phyloP scores from a whole-genome alignment of 2,888 invertebrate genomes.

The Abrostola triplasia region DNA sequence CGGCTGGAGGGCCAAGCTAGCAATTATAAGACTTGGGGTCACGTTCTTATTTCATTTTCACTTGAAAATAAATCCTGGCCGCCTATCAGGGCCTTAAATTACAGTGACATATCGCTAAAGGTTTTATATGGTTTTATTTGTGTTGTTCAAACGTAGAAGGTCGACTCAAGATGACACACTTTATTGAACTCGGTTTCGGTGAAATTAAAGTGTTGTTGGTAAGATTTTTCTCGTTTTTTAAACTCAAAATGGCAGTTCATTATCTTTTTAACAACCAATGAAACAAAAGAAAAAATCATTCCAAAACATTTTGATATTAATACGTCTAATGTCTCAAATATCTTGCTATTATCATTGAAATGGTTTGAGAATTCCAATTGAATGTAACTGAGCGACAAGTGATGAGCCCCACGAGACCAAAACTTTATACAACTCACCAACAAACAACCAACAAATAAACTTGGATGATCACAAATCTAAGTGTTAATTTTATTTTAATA shows the following conservation, averaged over 20 bases:
- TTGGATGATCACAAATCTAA: not conserved
- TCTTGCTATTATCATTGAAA: not conserved
- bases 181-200: not conserved
- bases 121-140: slow-evolving; percentile 7
- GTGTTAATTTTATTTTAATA: slow-evolving; percentile 5
- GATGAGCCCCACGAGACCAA: not conserved
- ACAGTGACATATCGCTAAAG: slow-evolving; percentile 10
- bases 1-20: slow-evolving; percentile 17
- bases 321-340: not conserved
- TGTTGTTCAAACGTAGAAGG: not conserved
- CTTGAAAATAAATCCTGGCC: slow-evolving; percentile 37
- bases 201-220: not conserved
- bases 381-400: slow-evolving; percentile 4
- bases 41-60: slow-evolving; percentile 18
- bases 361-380: slow-evolving; percentile 1
- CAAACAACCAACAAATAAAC: slow-evolving; percentile 2
- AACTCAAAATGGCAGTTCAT: no score
- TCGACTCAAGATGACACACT: not conserved
- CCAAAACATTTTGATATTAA: no score
- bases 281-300: no score
- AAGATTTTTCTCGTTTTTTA: not conserved
- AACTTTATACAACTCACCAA: not conserved
- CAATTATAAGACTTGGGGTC: slow-evolving; percentile 33
- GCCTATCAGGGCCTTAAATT: slow-evolving; percentile 12
- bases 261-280: no score